These are phyloP conservation scores for Ursus arctos DNA, from an alignment of 2,113 vertebrate species.

Conservation along the genomic window DNA sequence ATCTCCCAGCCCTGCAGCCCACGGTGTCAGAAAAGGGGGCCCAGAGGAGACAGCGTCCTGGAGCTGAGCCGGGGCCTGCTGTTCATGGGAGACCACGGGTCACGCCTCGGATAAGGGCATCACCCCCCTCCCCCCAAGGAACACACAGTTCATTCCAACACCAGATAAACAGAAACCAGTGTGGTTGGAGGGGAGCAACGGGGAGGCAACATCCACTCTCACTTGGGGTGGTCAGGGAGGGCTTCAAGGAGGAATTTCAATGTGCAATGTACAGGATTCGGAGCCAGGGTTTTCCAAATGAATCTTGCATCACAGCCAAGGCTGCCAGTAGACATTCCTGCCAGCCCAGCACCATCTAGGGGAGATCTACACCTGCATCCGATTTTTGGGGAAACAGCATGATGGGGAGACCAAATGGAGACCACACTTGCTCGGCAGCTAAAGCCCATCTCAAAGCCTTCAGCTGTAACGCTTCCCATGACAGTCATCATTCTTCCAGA, in stretches of 20 bases:
- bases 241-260: not conserved
- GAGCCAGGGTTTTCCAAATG: not conserved
- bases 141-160: not conserved
- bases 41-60: not conserved
- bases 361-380: not conserved
- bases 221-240: not conserved
- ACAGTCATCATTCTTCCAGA: not conserved
- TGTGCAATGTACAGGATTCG: not conserved
- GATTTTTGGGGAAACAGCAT: not conserved
- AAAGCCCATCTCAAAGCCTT: not conserved
- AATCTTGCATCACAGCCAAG: not conserved
- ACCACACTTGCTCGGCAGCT: not conserved
- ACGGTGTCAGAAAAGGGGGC: not conserved
- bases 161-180: not conserved
- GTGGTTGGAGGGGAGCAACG: not conserved
- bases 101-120: rapidly evolving
- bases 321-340: not conserved
- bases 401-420: not conserved
- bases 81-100: not conserved
- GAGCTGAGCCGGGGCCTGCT: not conserved
- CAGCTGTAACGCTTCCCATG: not conserved
- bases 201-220: not conserved
- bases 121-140: rapidly evolving
- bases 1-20: not conserved
- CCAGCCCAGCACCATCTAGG: not conserved